These are phyloP conservation scores for Ischnus inquisitorius DNA, from an alignment of 2,888 invertebrate species.

Conservation along the genomic window DNA sequence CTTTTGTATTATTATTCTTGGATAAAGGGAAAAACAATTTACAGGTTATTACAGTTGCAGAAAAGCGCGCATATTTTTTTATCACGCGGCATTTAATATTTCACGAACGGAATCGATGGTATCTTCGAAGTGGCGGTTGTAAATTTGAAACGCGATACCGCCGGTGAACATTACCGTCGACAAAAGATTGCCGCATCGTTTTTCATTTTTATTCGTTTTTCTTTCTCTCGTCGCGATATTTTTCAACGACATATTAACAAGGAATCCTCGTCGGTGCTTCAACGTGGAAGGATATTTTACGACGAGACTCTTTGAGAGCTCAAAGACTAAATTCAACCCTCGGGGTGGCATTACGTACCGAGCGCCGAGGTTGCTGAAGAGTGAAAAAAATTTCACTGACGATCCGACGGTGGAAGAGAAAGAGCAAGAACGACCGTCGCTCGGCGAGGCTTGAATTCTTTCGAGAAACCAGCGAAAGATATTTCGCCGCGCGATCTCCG, in stretches of 20 bases:
- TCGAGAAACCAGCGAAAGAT: slow-evolving; percentile 29
- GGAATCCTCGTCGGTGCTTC: neutral
- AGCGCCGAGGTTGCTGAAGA: neutral
- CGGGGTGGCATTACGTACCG: neutral
- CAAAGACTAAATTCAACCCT: slow-evolving; percentile 23
- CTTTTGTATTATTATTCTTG: too few relatives aligned
- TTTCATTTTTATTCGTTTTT: too few relatives aligned
- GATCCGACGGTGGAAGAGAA: neutral
- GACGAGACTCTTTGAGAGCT: slow-evolving; percentile 15
- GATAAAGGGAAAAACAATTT: too few relatives aligned
- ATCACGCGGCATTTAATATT: neutral
- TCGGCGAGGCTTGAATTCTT: slow-evolving; percentile 27
- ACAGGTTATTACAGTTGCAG: too few relatives aligned
- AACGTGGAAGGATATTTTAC: neutral
- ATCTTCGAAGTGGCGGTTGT: neutral
- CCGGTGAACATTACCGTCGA: neutral
- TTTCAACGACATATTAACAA: neutral
- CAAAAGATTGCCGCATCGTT: too few relatives aligned
- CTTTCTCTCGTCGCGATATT: too few relatives aligned
- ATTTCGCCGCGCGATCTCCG: neutral
- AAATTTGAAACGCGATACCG: neutral
- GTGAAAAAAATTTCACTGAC: slow-evolving; percentile 13
- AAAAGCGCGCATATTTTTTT: too few relatives aligned
- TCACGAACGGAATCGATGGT: neutral
- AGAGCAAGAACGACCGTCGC: slow-evolving; percentile 19